Percentiles rank a stretch among this genome's conserved stretches.
phyloP scores from a whole-genome alignment of 1,140 invertebrate genomes.

The Dendrolimus kikuchii region DNA sequence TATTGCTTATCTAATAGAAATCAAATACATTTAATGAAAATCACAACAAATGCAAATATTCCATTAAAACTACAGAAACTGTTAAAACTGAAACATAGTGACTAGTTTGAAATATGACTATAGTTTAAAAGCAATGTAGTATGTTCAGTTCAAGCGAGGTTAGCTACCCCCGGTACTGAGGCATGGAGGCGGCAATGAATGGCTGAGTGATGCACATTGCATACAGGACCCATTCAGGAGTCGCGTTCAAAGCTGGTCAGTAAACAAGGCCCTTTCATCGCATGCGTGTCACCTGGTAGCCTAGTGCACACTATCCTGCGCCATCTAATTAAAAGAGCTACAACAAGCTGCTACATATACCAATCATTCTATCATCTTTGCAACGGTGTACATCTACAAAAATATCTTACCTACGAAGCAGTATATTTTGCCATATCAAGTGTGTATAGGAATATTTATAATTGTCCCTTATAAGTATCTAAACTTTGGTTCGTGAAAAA shows the following conservation, averaged over 20 bases:
- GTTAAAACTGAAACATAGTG: conserved; percentile 4
- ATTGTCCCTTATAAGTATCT: no score
- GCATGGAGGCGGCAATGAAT: conserved; percentile 43
- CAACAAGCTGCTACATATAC: not conserved
- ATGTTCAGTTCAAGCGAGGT: conserved; percentile 23
- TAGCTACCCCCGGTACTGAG: conserved; percentile 35
- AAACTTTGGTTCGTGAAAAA: no score
- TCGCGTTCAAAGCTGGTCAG: conserved; percentile 44
- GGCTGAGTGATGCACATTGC: conserved; percentile 38
- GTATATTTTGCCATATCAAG: no score
- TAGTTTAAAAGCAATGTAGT: not conserved
- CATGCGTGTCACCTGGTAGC: conserved; percentile 46
- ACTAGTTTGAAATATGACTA: no score
- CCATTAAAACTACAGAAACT: not conserved
- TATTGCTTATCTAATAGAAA: no score
- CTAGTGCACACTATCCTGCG: conserved; percentile 25
- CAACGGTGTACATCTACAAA: no score
- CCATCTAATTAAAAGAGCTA: conserved; percentile 15
- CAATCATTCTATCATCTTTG: no score
- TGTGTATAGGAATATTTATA: no score
- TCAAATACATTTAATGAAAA: no score
- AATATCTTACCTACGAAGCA: no score
- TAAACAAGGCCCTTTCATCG: conserved; percentile 49
- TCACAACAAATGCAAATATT: no score
- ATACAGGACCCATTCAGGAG: conserved; percentile 35